A percentile compares a stretch with the other conserved stretches of the same genome.
Conservation (phyloP, 2,113 vertebrate species). For the Cricetomys ansorgei region DNA sequence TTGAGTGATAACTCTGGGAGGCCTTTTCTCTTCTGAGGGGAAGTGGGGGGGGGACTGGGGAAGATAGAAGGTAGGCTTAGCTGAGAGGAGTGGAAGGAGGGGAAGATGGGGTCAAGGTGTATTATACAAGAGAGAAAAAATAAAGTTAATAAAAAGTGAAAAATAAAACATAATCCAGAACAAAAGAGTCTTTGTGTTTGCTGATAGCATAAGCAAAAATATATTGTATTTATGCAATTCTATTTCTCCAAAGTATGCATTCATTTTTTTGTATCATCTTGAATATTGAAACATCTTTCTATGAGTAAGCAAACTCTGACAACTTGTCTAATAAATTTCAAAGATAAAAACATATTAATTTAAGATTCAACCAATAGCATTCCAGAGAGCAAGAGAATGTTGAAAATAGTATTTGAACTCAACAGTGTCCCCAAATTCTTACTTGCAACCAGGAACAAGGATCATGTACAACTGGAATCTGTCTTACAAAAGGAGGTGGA, state of each 20-base stretch:
- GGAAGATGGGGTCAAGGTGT: no score
- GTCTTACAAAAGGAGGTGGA: background rate
- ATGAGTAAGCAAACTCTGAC: background rate
- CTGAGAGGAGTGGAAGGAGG: no score
- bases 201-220: background rate
- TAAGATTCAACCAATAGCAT: background rate
- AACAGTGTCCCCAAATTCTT: background rate
- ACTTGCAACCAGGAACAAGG: background rate
- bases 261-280: background rate
- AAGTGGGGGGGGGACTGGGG: no score
- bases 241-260: background rate
- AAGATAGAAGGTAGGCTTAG: no score
- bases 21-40: no score
- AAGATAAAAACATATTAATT: background rate
- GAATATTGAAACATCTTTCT: background rate
- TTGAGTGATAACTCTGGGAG: no score
- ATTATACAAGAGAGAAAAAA: no score
- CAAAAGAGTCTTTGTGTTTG: background rate
- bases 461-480: background rate
- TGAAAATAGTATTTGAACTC: background rate
- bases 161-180: constrained; percentile 24
- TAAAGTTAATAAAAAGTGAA: no score
- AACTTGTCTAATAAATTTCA: background rate
- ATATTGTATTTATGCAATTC: background rate
- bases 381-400: background rate